These are phyloP conservation scores for Euproctis similis DNA, from an alignment of 2,888 invertebrate species.

Conservation along the genomic window DNA sequence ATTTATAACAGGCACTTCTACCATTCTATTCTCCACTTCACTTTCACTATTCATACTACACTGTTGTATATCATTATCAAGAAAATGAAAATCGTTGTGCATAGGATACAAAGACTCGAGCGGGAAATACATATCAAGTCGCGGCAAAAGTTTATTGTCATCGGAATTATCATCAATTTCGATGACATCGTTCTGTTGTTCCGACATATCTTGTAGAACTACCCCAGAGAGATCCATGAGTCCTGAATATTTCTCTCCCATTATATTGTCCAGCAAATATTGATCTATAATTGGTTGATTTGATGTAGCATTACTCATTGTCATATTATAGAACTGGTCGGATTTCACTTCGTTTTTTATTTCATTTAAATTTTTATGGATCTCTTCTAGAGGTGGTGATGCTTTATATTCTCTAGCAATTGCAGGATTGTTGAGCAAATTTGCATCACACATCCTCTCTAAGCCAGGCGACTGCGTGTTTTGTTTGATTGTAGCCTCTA, in stretches of 20 bases:
- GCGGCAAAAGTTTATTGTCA: constrained; percentile 57
- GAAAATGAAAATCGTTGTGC: constrained; percentile 65
- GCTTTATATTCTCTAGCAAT: constrained; percentile 61
- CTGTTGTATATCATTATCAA: constrained; percentile 52
- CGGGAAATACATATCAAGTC: constrained; percentile 62
- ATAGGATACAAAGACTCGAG: constrained; percentile 59
- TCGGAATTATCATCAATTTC: constrained; percentile 70
- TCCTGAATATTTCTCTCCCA: constrained; percentile 56
- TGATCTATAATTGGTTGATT: constrained; percentile 59
- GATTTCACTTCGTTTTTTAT: constrained; percentile 69
- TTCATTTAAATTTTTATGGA: constrained; percentile 61
- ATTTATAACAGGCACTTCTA: constrained; percentile 50
- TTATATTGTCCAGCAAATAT: constrained; percentile 60
- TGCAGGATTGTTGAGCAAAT: constrained; percentile 45
- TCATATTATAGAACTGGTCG: constrained; percentile 53
- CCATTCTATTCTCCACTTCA: constrained; percentile 49
- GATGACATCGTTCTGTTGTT: constrained; percentile 60
- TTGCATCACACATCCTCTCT: constrained; percentile 63
- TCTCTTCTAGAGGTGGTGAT: constrained; percentile 63
- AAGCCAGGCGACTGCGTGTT: constrained; percentile 65
- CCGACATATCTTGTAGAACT: constrained; percentile 47
- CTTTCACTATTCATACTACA: constrained; percentile 40
- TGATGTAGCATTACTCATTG: constrained; percentile 38
- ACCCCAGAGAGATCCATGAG: constrained; percentile 54
- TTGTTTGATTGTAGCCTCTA: constrained; percentile 64